A percentile compares a stretch with the other conserved stretches of the same genome.
phyloP scores from a whole-genome alignment of 2,113 vertebrate species.

The Aptenodytes forsteri region DNA sequence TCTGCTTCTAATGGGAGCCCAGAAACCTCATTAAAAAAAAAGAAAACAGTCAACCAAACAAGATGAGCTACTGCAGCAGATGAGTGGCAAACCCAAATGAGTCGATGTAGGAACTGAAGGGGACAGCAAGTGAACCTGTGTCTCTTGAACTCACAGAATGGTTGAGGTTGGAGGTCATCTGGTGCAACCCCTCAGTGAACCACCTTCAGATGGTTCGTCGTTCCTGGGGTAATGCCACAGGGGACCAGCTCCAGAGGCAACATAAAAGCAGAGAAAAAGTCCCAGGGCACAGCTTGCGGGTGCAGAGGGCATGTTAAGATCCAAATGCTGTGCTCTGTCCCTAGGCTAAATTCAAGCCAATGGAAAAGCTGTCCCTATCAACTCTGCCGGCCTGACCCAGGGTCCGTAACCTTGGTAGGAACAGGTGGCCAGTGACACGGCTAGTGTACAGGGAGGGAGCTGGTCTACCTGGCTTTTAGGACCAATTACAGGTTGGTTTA shows the following conservation, averaged over 20 bases:
- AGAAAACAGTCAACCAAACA: background rate
- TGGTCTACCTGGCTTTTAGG: background rate
- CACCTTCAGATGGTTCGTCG: background rate
- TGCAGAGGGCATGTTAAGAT: background rate
- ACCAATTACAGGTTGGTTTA: background rate
- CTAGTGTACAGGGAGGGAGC: fast-evolving
- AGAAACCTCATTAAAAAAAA: background rate
- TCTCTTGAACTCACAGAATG: background rate
- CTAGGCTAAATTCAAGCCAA: background rate
- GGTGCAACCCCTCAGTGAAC: background rate
- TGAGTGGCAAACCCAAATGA: fast-evolving
- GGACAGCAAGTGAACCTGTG: background rate
- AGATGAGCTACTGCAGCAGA: background rate
- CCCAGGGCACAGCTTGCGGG: background rate
- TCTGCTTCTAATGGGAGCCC: background rate
- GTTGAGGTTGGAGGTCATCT: background rate
- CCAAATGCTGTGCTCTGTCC: background rate
- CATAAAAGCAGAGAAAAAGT: background rate
- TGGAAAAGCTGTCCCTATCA: background rate
- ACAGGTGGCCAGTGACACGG: background rate
- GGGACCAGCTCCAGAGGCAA: background rate
- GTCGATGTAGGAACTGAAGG: fast-evolving
- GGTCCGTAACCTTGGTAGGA: background rate
- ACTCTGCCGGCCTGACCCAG: background rate
- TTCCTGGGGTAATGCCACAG: background rate